phyloP scores from a whole-genome alignment of 2,797 vertebrate genomes.

The Triplophysa yarkandensis region DNA sequence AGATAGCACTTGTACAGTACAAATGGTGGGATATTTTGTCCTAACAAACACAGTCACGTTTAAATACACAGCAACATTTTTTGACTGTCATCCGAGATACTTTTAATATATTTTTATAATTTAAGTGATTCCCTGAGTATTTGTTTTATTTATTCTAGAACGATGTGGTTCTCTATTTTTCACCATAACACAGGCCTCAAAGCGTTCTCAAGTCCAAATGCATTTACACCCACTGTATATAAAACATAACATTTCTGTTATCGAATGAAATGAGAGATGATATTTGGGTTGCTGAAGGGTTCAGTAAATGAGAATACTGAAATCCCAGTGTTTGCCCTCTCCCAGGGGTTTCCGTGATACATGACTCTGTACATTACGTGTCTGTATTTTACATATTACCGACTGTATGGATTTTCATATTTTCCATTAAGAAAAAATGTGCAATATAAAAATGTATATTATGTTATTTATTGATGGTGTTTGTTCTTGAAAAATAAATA shows the following conservation, averaged over 20 bases:
- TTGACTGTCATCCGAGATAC: slow-evolving; percentile 60
- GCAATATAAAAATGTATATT: slow-evolving; percentile 99
- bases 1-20: slow-evolving; percentile 73
- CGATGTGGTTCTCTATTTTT: slow-evolving; percentile 60
- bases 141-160: slow-evolving; percentile 49
- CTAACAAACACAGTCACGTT: slow-evolving; percentile 66
- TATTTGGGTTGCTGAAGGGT: slow-evolving; percentile 63
- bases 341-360: slow-evolving; percentile 92
- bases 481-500: slow-evolving; percentile 99
- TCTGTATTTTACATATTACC: slow-evolving; percentile 98
- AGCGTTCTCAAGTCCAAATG: slow-evolving; percentile 57
- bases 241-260: slow-evolving; percentile 57
- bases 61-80: slow-evolving; percentile 66
- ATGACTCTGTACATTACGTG: slow-evolving; percentile 90
- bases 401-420: slow-evolving; percentile 98
- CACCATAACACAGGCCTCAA: slow-evolving; percentile 58
- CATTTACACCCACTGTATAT: slow-evolving; percentile 62
- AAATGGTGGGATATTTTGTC: slow-evolving; percentile 73
- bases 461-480: slow-evolving; percentile 99
- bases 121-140: slow-evolving; percentile 76
- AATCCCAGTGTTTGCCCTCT: slow-evolving; percentile 84
- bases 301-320: slow-evolving; percentile 83
- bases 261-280: slow-evolving; percentile 46
- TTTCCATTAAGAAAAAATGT: slow-evolving; percentile 97
- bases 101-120: slow-evolving; percentile 62